A percentile compares a stretch with the other conserved stretches of the same genome.
Conservation (phyloP, 2,113 vertebrate genomes). For the Malurus cyaneus region DNA sequence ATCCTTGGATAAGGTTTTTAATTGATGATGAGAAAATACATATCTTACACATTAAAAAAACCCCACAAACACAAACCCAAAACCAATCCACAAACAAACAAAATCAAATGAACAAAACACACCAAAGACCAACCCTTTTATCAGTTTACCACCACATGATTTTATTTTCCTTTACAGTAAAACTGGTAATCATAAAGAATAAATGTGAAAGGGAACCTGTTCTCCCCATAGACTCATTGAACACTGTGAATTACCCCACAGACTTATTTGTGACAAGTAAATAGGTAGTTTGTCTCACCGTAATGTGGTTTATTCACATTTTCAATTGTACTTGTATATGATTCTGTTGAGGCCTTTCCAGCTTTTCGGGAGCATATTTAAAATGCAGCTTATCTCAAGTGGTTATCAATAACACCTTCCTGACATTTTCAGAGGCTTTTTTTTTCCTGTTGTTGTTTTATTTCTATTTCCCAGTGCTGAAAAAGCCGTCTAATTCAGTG, state of each 20-base stretch:
- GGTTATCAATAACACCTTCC: background rate
- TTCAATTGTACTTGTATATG: background rate
- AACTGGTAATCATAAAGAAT: background rate
- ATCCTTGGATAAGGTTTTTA: background rate
- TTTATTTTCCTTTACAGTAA: background rate
- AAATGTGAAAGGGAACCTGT: background rate
- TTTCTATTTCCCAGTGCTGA: background rate
- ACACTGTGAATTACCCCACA: background rate
- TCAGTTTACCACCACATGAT: background rate
- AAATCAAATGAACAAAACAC: background rate
- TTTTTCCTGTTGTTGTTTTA: background rate
- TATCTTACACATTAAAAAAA: background rate
- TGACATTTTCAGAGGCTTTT: background rate
- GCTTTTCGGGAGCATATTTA: background rate
- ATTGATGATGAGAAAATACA: background rate
- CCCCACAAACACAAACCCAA: rapidly evolving
- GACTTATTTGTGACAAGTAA: background rate
- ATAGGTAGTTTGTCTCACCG: background rate
- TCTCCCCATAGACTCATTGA: background rate
- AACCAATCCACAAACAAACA: background rate
- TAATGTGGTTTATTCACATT: background rate
- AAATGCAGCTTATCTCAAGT: background rate
- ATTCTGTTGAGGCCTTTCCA: background rate
- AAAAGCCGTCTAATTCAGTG: background rate
- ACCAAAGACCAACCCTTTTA: background rate